phyloP scores from a whole-genome alignment of 2,888 invertebrate genomes.

The Harpalus rubripes region DNA sequence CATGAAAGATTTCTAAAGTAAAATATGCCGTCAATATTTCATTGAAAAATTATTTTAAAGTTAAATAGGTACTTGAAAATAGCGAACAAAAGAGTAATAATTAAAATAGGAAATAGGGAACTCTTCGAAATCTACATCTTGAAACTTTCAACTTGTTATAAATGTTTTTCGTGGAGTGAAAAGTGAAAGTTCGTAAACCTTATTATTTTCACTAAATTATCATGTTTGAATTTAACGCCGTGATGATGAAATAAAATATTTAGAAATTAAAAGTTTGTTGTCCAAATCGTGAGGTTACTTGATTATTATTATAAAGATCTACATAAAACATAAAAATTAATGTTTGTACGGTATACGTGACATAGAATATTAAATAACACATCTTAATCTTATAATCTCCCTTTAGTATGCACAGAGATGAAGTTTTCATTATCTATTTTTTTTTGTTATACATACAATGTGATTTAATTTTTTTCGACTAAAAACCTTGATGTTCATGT shows the following conservation, averaged over 20 bases:
- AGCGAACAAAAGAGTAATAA: slow-evolving; percentile 60
- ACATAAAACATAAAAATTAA: too few relatives aligned
- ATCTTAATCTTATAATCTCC: background rate
- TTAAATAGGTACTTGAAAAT: background rate
- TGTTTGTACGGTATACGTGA: background rate
- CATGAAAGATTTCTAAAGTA: too few relatives aligned
- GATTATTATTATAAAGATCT: too few relatives aligned
- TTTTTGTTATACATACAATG: too few relatives aligned
- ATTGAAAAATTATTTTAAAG: too few relatives aligned
- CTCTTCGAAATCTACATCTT: slow-evolving; percentile 60
- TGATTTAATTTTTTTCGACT: too few relatives aligned
- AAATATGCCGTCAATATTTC: too few relatives aligned
- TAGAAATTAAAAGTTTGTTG: slow-evolving; percentile 3
- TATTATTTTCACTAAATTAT: slow-evolving; percentile 4
- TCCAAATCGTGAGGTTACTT: background rate
- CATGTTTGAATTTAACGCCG: background rate
- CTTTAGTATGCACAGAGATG: background rate
- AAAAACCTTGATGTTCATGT: too few relatives aligned
- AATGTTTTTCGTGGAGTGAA: background rate
- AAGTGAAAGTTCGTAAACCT: background rate
- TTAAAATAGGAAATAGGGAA: slow-evolving; percentile 65
- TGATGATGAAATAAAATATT: background rate
- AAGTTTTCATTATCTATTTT: too few relatives aligned
- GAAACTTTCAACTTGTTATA: slow-evolving; percentile 29
- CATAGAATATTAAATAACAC: background rate